Evolutionary conservation across 2,797 vertebrate species (phyloP).

Genomic region (Jordanella pulchra): DNA sequence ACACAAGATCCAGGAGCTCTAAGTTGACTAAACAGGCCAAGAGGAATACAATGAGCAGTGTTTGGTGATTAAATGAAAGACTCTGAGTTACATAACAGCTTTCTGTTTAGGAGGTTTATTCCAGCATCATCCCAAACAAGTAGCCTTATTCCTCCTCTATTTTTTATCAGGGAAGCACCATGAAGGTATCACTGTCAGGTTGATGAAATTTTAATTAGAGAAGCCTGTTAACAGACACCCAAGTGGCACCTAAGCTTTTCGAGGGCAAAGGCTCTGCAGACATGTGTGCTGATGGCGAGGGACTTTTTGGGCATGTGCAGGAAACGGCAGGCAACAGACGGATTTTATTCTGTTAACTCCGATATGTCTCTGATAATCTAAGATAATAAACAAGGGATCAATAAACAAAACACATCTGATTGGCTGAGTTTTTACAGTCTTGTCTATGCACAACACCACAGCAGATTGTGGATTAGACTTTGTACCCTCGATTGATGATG

Average conservation of each 20-base stretch:
- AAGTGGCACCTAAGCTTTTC: slow-evolving; percentile 51
- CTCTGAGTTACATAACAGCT: slow-evolving; percentile 49
- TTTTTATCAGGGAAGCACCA: slow-evolving; percentile 59
- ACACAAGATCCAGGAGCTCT: slow-evolving; percentile 38
- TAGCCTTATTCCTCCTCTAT: slow-evolving; percentile 57
- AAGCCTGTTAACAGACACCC: slow-evolving; percentile 69
- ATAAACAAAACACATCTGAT: slow-evolving; percentile 17
- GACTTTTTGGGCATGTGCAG: not conserved
- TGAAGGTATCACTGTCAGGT: slow-evolving; percentile 35
- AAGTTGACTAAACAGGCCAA: slow-evolving; percentile 20
- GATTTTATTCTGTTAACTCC: slow-evolving; percentile 1
- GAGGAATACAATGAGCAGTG: slow-evolving; percentile 31
- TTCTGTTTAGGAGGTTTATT: slow-evolving; percentile 18
- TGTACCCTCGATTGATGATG: slow-evolving; percentile 44
- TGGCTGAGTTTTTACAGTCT: slow-evolving; percentile 28
- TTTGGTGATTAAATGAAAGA: slow-evolving; percentile 43
- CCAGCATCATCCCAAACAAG: slow-evolving; percentile 19
- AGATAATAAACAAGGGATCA: slow-evolving; percentile 8
- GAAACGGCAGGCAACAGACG: not conserved
- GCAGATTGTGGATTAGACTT: slow-evolving; percentile 59
- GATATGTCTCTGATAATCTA: slow-evolving; percentile 3
- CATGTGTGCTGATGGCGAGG: slow-evolving; percentile 13
- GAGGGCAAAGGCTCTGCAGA: slow-evolving; percentile 35
- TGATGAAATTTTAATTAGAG: slow-evolving; percentile 75
- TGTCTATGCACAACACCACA: slow-evolving; percentile 4